Evolutionary conservation across 2,113 vertebrate genomes (phyloP).

Genomic region (Osmerus mordax): DNA sequence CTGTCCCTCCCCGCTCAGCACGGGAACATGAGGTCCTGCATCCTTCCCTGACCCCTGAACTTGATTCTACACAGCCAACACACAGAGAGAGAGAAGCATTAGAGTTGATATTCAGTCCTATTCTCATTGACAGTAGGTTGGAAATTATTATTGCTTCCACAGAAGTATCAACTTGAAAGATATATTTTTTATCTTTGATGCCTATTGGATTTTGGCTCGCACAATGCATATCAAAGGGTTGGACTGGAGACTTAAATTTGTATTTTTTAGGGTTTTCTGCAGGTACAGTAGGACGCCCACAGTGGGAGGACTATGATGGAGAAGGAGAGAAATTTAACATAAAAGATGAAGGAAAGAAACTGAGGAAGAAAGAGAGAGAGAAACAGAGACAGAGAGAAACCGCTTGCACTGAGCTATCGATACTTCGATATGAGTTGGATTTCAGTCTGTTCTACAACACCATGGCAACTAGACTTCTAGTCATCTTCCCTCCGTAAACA

Average conservation of each 20-base stretch:
- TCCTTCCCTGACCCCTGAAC: no score
- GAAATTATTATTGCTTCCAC: neutral
- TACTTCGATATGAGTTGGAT: neutral
- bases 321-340: neutral
- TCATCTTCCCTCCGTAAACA: no score
- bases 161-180: neutral
- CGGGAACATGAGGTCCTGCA: no score
- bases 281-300: neutral
- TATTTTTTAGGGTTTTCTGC: neutral
- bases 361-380: no score
- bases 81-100: slow-evolving; percentile 9
- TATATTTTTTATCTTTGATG: neutral
- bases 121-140: neutral
- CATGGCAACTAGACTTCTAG: neutral
- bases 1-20: no score
- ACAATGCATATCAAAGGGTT: neutral
- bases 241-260: neutral
- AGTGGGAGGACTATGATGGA: neutral
- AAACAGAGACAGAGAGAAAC: neutral
- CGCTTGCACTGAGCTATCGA: neutral
- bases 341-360: neutral
- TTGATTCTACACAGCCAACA: neutral
- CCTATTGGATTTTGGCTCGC: slow-evolving; percentile 2
- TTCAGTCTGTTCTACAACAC: neutral
- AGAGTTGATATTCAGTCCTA: slow-evolving; percentile 1